Evolutionary conservation across 2,888 invertebrate species (phyloP), one percentile per base, ranked within the genome.

Genomic region (Nomada goodeniana): DNA sequence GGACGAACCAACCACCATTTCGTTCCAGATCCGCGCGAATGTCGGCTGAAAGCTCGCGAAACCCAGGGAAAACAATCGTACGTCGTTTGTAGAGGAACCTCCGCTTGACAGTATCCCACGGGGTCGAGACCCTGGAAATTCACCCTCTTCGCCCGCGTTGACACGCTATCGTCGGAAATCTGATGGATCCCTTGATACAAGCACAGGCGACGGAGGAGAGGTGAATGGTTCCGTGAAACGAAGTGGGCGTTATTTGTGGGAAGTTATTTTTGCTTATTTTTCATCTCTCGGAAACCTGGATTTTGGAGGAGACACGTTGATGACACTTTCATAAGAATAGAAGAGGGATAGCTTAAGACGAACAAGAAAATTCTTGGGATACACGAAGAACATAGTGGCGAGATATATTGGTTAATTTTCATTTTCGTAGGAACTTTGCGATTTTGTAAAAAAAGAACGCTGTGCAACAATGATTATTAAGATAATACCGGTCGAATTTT

Each of bases 1-100:
- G 7, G 55, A 50, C 60, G 63, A 68, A 57, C n/a, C n/a, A 0
- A 4, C n/a, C 5, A n/a, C 52, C 47, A 23, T 76, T 70, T 76
- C 44, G 70, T 53, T 44, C 13, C 15, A 64, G 18, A 69, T 13
- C 42, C 57, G 15, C 36, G 29, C 50, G 26, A 29, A n/a, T 20
- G 23, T 13, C 10, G 20, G 10, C 15, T 44, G 42, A 2, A 9
- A 2, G n/a, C 11, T 23, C 61, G 13, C 29, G 20, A 59, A 20
- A 72, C 20, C 2, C 47, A 23, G 23, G 26, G 18, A 15, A 44
- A 69, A 63, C 42, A 26, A 76, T 60, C 52, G 52, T 18, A 20
- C 36, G 23, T 60, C 64, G 20, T 67, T 67, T 76, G 50, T 42
- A 36, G 47, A 60, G 47, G 2, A 42, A n/a, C 20, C n/a, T 55